Evolutionary conservation across 2,888 invertebrate genomes (phyloP).

Genomic region (Callinectes sapidus): DNA sequence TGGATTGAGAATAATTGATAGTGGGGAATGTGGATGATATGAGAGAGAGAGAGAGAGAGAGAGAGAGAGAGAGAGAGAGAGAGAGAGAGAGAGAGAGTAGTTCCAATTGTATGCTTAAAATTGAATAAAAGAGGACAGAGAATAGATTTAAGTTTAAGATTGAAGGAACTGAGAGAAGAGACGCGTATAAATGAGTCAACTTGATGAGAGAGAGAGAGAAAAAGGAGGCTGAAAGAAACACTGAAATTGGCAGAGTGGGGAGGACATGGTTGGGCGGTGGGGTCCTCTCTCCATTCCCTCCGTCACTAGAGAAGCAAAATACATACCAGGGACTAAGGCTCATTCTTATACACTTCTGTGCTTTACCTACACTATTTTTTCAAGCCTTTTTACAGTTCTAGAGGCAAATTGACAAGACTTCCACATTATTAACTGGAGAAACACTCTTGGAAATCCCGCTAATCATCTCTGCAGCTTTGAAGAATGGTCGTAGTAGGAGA

Average conservation of each 20-base stretch:
- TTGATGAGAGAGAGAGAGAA: background rate
- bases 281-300: background rate
- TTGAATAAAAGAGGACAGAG: background rate
- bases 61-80: slow-evolving; percentile 1
- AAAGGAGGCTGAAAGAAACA: background rate
- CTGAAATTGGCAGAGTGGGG: background rate
- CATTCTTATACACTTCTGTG: background rate
- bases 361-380: too few species aligned
- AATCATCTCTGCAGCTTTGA: too few species aligned
- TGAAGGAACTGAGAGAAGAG: background rate
- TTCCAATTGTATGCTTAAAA: background rate
- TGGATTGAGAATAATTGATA: background rate
- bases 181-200: too few species aligned
- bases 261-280: background rate
- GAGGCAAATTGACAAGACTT: too few species aligned
- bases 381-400: too few species aligned
- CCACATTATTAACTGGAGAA: too few species aligned
- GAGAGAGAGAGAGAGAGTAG: background rate
- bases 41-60: slow-evolving; percentile 16
- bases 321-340: background rate
- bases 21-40: background rate
- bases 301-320: background rate
- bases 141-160: background rate
- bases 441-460: too few species aligned
- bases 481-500: too few species aligned